A percentile compares a stretch with the other conserved stretches of the same genome.
phyloP scores from a whole-genome alignment of 2,113 vertebrate genomes.

The Coreoperca whiteheadi region DNA sequence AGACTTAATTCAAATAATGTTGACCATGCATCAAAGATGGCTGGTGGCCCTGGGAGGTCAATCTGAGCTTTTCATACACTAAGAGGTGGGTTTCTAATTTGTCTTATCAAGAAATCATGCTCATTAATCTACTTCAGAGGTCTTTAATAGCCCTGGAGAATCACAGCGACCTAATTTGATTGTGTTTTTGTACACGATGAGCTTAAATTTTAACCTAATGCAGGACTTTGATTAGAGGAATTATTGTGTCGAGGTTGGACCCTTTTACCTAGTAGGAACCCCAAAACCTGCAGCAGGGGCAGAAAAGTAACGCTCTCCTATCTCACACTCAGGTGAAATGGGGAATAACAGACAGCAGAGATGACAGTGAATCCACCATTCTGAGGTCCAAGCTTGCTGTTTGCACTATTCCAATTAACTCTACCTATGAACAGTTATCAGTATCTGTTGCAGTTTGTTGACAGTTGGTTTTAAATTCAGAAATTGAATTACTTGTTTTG shows the following conservation, averaged over 20 bases:
- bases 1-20: conserved; percentile 59
- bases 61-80: conserved; percentile 25
- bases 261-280: not conserved
- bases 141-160: conserved; percentile 36
- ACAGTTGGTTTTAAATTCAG: not conserved
- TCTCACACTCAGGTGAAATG: not conserved
- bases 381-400: not conserved
- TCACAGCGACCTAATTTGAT: conserved; percentile 38
- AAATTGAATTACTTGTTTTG: not conserved
- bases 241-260: conserved; percentile 12
- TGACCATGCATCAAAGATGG: conserved; percentile 43
- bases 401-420: not conserved
- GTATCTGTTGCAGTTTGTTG: not conserved
- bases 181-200: conserved; percentile 65
- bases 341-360: not conserved
- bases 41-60: conserved; percentile 38
- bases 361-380: not conserved
- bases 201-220: conserved; percentile 50
- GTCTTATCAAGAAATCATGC: conserved; percentile 59
- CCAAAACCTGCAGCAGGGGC: not conserved
- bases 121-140: conserved; percentile 58
- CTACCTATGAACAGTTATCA: not conserved
- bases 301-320: not conserved
- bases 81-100: conserved; percentile 44
- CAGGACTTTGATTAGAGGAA: conserved; percentile 26